phyloP scores from a whole-genome alignment of 2,797 vertebrate species.

The Lutra lutra region DNA sequence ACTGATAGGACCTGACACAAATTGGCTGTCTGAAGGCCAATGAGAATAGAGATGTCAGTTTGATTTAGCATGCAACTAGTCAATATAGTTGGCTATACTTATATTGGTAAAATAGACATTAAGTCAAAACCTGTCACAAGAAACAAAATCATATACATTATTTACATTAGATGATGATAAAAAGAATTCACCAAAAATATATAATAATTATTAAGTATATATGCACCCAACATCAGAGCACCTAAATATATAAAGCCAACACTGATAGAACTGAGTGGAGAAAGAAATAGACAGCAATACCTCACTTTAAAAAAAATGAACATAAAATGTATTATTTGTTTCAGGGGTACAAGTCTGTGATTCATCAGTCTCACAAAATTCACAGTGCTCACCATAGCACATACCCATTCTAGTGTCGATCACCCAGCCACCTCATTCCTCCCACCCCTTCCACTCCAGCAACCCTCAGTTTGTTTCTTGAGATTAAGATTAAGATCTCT shows the following conservation, averaged over 20 bases:
- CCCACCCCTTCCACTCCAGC: too few relatives aligned
- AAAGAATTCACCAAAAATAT: neutral
- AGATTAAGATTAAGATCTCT: too few relatives aligned
- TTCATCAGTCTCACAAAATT: too few relatives aligned
- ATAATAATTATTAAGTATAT: neutral
- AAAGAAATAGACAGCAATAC: neutral
- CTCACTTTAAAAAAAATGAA: too few relatives aligned
- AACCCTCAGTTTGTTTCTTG: too few relatives aligned
- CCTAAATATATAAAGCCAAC: neutral
- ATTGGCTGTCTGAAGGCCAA: neutral
- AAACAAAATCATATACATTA: neutral
- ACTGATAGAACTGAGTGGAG: neutral
- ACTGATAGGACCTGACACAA: neutral
- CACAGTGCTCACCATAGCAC: too few relatives aligned
- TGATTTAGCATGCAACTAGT: neutral
- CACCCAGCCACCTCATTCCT: too few relatives aligned
- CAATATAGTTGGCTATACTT: neutral
- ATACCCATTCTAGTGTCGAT: too few relatives aligned
- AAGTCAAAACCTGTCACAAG: neutral
- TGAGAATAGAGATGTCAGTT: neutral
- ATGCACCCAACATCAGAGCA: neutral
- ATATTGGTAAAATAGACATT: neutral
- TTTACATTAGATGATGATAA: neutral
- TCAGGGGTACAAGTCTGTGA: too few relatives aligned
- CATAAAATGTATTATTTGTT: too few relatives aligned